Base-by-base conservation (phyloP, 2,113 vertebrate genomes). In the Salminus brasiliensis region DNA sequence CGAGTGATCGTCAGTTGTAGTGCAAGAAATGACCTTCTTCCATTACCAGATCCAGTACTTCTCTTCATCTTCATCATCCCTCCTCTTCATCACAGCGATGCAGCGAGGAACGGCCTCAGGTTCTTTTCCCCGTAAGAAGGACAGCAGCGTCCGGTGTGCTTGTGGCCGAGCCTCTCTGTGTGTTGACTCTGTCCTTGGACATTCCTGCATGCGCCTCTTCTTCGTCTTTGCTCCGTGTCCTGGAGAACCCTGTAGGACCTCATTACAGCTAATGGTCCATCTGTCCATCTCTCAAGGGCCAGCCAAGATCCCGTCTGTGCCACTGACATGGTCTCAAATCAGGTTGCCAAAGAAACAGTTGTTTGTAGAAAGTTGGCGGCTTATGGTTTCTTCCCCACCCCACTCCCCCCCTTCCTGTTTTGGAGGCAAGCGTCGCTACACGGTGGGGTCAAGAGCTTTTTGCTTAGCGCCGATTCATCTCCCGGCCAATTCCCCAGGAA, bases 191-290 rank as follows among this genome's bases (percentile, higher is more conserved):
- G 83, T 85, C 79, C 80, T 79, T 81, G 76, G 52, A 66, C 25
- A 23, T 34, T 79, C 15, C 39, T 78, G 18, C 34, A 45, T 34
- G 59, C 68, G 69, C 47, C 36, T 60, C 79, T 67, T 45, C n/a
- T n/a, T n/a, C n/a, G 53, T 76, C 55, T 66, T 39, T 53, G 65
- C 82, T 81, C 57, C 60, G 85, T 84, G 79, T 89, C 83, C 79
- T 70, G 23, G 60, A 79, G 78, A 63, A 87, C 84, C 82, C 88
- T 89, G 87, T 85, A 86, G 83, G 84, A 85, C 83, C 81, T 85
- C 89, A 88, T 92, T 89, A 93, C 78, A 86, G 87, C 86, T 88
- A 92, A 92, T 29, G 75, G 85, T 86, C 90, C 91, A 92, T 93
- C 91, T 90, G 91, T 88, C 89, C 60, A 49, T 63, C 32, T 68